Conservation (phyloP, 2,797 vertebrate genomes). For the Lateolabrax maculatus region DNA sequence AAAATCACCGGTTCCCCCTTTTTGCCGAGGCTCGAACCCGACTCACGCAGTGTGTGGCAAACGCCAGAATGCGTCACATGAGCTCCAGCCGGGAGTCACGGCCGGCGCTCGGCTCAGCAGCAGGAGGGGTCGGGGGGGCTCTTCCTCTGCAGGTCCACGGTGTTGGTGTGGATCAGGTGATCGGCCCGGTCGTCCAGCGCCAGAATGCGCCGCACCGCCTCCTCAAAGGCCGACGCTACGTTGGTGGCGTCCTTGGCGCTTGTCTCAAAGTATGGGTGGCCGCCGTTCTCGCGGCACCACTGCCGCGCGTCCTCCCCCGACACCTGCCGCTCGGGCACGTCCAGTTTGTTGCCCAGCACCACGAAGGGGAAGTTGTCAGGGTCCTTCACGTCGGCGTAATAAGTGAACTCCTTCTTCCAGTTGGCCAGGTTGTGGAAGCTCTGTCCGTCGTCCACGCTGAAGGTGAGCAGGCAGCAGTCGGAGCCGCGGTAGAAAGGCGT, state of each 20-base stretch:
- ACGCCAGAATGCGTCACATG: not conserved
- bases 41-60: not conserved
- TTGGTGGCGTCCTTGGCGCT: slow-evolving; percentile 97
- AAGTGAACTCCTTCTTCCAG: slow-evolving; percentile 98
- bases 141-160: slow-evolving; percentile 91
- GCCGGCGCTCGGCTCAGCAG: slow-evolving; percentile 84
- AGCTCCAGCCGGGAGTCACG: not conserved
- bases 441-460: slow-evolving; percentile 94
- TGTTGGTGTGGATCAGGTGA: slow-evolving; percentile 92
- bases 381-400: slow-evolving; percentile 95
- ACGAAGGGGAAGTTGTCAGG: slow-evolving; percentile 95
- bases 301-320: slow-evolving; percentile 90
- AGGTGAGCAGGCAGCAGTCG: slow-evolving; percentile 97
- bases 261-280: slow-evolving; percentile 95
- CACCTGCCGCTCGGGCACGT: slow-evolving; percentile 93
- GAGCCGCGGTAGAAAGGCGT: slow-evolving; percentile 98
- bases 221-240: slow-evolving; percentile 94
- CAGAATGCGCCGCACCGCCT: slow-evolving; percentile 92
- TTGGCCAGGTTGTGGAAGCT: slow-evolving; percentile 94
- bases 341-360: slow-evolving; percentile 96
- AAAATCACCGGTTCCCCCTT: slow-evolving; percentile 22
- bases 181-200: slow-evolving; percentile 81
- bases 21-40: not conserved
- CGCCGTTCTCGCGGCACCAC: slow-evolving; percentile 96
- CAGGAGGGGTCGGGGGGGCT: slow-evolving; percentile 86